These are phyloP conservation scores for Camptogramma bilineatum DNA, from an alignment of 2,888 invertebrate species.

Conservation along the genomic window DNA sequence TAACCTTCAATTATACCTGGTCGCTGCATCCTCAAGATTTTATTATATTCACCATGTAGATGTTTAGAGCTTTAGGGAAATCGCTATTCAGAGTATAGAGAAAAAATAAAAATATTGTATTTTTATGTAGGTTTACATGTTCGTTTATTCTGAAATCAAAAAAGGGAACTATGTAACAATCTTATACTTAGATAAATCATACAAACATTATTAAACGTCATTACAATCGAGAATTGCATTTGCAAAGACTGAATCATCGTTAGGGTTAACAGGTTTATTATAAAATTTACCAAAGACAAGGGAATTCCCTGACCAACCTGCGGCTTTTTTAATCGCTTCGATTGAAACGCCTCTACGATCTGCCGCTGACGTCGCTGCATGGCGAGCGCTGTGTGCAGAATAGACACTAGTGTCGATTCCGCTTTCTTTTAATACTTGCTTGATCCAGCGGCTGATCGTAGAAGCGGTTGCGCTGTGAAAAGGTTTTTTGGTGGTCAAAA, in stretches of 20 bases:
- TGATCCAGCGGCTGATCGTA: background rate
- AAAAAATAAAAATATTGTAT: too few relatives aligned
- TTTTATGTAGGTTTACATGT: too few relatives aligned
- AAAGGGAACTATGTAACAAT: too few relatives aligned
- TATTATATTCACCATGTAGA: background rate
- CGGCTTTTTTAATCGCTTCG: background rate
- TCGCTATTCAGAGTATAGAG: too few relatives aligned
- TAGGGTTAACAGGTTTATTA: background rate
- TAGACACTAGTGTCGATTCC: background rate
- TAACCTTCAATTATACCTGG: background rate
- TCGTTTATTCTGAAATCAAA: too few relatives aligned
- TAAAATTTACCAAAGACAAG: background rate
- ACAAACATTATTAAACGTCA: too few relatives aligned
- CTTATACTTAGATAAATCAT: too few relatives aligned
- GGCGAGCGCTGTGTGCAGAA: background rate
- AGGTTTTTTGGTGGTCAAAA: background rate
- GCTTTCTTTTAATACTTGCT: background rate
- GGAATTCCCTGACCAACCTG: background rate
- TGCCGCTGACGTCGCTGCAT: background rate
- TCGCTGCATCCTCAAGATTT: background rate
- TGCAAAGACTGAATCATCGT: background rate
- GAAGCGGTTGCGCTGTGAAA: background rate
- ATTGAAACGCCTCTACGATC: background rate
- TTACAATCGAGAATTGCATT: background rate
- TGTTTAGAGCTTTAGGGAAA: too few relatives aligned